Evolutionary conservation across 2,797 vertebrate genomes (phyloP).

Genomic region (Gymnoscopelus braueri): DNA sequence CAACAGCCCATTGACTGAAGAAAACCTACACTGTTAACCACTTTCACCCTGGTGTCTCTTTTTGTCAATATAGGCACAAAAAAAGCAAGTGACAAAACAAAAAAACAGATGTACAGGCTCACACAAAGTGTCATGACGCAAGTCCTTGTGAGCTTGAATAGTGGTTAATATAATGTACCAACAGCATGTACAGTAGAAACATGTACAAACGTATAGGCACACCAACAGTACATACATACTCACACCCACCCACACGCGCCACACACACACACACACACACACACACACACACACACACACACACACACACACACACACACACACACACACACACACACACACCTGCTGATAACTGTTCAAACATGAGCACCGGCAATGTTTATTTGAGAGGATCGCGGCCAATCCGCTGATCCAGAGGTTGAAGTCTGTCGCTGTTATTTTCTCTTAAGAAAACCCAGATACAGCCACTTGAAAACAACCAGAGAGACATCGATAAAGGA

Average conservation of each 20-base stretch:
- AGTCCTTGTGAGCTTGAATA: too few species aligned
- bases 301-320: constrained; percentile 1
- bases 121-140: too few species aligned
- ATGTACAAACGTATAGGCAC: too few species aligned
- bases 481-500: constrained; percentile 24
- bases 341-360: constrained; percentile 54
- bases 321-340: constrained; percentile 7
- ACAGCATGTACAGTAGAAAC: too few species aligned
- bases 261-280: too few species aligned
- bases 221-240: too few species aligned
- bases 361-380: constrained; percentile 37
- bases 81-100: too few species aligned
- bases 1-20: not conserved
- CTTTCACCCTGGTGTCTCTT: too few species aligned
- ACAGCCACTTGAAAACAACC: constrained; percentile 20
- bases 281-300: constrained; percentile 1
- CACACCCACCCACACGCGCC: too few species aligned
- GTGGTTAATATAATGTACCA: too few species aligned
- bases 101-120: too few species aligned
- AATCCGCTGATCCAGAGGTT: constrained; percentile 2
- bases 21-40: not conserved
- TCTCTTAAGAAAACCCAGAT: constrained; percentile 40
- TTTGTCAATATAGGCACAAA: too few species aligned
- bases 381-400: constrained; percentile 31
- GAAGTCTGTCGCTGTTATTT: constrained; percentile 29